phyloP scores from a whole-genome alignment of 2,113 vertebrate species.

The Lasiurus cinereus region DNA sequence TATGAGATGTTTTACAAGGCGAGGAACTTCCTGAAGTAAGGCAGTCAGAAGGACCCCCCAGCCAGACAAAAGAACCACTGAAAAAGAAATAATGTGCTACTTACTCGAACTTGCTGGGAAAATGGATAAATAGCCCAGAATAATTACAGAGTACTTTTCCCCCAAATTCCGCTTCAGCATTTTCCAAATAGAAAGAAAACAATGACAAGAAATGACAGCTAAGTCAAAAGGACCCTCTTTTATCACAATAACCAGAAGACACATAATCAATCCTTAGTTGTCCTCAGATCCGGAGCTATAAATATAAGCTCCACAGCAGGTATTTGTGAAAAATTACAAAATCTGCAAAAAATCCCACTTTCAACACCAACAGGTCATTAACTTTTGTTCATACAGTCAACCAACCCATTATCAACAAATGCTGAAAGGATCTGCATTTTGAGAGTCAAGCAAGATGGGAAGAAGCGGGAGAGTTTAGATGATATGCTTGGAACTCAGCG shows the following conservation, averaged over 20 bases:
- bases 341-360: not conserved
- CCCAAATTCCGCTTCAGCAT: not conserved
- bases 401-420: not conserved
- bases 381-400: not conserved
- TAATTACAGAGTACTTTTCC: not conserved
- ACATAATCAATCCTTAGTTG: not conserved
- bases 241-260: not conserved
- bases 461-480: not conserved
- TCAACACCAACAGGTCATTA: not conserved
- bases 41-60: not conserved
- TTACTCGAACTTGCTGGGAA: not conserved
- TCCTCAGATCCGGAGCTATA: not conserved
- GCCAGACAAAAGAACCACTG: not conserved
- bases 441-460: not conserved
- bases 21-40: not conserved
- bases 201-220: not conserved
- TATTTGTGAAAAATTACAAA: not conserved
- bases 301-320: not conserved
- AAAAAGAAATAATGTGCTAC: not conserved
- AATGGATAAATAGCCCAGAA: not conserved
- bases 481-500: not conserved
- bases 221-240: not conserved
- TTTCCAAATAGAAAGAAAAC: not conserved
- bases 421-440: not conserved
- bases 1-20: not conserved